Percentiles rank a stretch among this genome's conserved stretches.
Conservation (phyloP, 2,797 vertebrate genomes). For the Lindbergichthys nudifrons region DNA sequence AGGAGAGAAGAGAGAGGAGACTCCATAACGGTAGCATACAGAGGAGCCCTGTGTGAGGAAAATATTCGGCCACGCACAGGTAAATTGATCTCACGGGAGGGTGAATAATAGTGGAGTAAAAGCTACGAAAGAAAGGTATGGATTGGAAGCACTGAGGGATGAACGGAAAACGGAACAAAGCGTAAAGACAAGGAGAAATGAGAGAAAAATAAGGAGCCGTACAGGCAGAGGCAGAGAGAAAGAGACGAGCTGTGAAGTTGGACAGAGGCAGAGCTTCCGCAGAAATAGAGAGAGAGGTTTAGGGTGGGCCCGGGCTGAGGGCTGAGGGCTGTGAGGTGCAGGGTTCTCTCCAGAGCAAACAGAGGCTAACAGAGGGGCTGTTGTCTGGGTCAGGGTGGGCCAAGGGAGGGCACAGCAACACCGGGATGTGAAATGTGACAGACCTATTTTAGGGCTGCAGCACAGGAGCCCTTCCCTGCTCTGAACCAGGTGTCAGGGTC, state of each 20-base stretch:
- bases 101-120: slow-evolving; percentile 58
- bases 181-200: slow-evolving; percentile 36
- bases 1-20: slow-evolving; percentile 67
- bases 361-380: slow-evolving; percentile 72
- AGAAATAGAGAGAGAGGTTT: slow-evolving; percentile 48
- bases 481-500: slow-evolving; percentile 73
- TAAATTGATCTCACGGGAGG: slow-evolving; percentile 83
- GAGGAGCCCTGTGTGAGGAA: slow-evolving; percentile 56
- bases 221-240: slow-evolving; percentile 21
- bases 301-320: slow-evolving; percentile 53
- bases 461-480: slow-evolving; percentile 65
- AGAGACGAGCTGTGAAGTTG: slow-evolving; percentile 35
- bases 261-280: slow-evolving; percentile 33
- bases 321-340: slow-evolving; percentile 48
- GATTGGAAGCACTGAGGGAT: slow-evolving; percentile 47
- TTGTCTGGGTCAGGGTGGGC: slow-evolving; percentile 71
- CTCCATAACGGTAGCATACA: slow-evolving; percentile 56
- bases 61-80: slow-evolving; percentile 73
- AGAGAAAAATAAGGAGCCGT: slow-evolving; percentile 42
- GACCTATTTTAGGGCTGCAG: slow-evolving; percentile 78
- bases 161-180: slow-evolving; percentile 54
- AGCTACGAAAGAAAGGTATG: slow-evolving; percentile 51
- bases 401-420: slow-evolving; percentile 77
- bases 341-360: slow-evolving; percentile 75
- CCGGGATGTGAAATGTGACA: slow-evolving; percentile 82